These are phyloP conservation scores for Montipora cactus DNA, from an alignment of 64 coral and sea anemone species.

Conservation along the genomic window DNA sequence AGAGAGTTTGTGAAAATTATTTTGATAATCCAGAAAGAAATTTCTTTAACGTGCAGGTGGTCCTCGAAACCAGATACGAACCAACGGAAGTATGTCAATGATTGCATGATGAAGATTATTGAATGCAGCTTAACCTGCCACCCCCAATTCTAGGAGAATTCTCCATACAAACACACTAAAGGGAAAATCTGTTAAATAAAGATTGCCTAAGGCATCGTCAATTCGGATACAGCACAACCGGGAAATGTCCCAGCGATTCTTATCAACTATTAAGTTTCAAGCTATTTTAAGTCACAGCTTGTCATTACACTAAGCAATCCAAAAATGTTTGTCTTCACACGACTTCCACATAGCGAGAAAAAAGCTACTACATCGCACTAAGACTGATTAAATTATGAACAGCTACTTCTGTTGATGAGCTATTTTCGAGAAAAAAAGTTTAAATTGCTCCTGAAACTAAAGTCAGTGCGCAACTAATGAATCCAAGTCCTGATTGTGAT, in stretches of 20 bases:
- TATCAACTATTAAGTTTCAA: not conserved
- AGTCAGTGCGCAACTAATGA: not conserved
- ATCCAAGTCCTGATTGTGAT: constrained; percentile 6
- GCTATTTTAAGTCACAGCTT: not conserved
- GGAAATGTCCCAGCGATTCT: not conserved
- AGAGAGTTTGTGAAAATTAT: not conserved
- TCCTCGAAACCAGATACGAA: not conserved
- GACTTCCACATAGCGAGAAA: not conserved
- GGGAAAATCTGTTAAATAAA: constrained; percentile 44
- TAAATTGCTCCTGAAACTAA: not conserved
- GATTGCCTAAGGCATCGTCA: constrained; percentile 3
- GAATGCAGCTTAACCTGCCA: not conserved
- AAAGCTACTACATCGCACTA: not conserved
- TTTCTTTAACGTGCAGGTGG: not conserved
- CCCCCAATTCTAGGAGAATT: not conserved
- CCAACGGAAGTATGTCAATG: not conserved
- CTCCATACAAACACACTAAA: not conserved
- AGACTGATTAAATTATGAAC: not conserved
- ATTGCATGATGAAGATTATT: not conserved
- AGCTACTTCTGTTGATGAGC: constrained; percentile 15
- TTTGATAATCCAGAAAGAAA: not conserved
- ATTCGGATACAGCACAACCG: not conserved
- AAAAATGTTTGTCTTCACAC: not conserved
- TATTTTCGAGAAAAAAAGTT: constrained; percentile 11
- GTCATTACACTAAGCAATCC: not conserved